Conservation (phyloP, 2,888 invertebrate genomes). For the Clostera curtula region DNA sequence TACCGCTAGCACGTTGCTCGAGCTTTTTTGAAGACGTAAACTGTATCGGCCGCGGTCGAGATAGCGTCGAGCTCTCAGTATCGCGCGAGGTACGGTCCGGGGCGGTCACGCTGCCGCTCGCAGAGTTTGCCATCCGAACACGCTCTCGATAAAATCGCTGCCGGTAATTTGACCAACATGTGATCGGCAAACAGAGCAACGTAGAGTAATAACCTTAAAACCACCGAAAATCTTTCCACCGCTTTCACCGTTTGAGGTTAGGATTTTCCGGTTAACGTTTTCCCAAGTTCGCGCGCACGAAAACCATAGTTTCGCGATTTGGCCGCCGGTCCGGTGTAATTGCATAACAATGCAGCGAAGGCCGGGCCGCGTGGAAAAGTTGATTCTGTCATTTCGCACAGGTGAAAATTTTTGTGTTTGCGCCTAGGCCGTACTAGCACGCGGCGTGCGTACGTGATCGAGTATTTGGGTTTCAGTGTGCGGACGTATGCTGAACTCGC, state of each 20-base stretch:
- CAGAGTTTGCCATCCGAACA: constrained; percentile 34
- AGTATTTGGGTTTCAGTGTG: constrained; percentile 53
- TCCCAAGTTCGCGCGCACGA: constrained; percentile 37
- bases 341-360: constrained; percentile 68
- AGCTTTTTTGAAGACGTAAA: constrained; percentile 47
- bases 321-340: constrained; percentile 46
- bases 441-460: constrained; percentile 36
- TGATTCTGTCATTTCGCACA: constrained; percentile 36
- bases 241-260: constrained; percentile 46
- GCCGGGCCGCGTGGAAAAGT: constrained; percentile 59
- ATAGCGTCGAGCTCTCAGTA: constrained; percentile 47
- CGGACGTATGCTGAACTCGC: constrained; percentile 37
- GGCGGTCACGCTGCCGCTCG: constrained; percentile 46
- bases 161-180: constrained; percentile 45
- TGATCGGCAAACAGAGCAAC: constrained; percentile 44
- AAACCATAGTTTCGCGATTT: constrained; percentile 44
- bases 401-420: constrained; percentile 47
- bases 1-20: constrained; percentile 28
- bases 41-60: constrained; percentile 41
- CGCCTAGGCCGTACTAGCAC: constrained; percentile 31
- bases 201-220: constrained; percentile 37
- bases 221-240: constrained; percentile 20
- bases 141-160: constrained; percentile 50
- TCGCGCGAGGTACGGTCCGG: constrained; percentile 51
- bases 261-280: constrained; percentile 41